Evolutionary conservation across 2,797 vertebrate species (phyloP).

Genomic region (Toxotes lorentzi): DNA sequence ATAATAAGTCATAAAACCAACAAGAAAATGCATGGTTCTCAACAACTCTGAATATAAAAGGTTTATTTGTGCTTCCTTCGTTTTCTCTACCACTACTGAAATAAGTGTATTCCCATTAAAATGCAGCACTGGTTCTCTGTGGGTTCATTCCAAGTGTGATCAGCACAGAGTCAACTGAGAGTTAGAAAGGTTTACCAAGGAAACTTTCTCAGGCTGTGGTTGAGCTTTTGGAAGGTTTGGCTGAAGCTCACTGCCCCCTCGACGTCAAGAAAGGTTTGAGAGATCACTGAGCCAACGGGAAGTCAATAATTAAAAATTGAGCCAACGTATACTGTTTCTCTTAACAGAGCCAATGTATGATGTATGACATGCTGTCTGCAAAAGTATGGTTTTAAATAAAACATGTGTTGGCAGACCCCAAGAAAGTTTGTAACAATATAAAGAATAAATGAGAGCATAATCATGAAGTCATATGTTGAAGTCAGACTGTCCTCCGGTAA

Average conservation of each 20-base stretch:
- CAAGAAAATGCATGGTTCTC: neutral
- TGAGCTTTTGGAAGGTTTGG: slow-evolving; percentile 29
- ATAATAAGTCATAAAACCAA: neutral
- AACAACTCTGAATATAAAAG: neutral
- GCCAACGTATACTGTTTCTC: slow-evolving; percentile 25
- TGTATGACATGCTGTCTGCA: slow-evolving; percentile 14
- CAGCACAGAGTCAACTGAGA: slow-evolving; percentile 25
- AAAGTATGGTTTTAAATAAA: slow-evolving; percentile 13
- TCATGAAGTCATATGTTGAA: neutral
- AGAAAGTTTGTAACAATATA: neutral
- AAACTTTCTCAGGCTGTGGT: slow-evolving; percentile 47
- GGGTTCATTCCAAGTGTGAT: slow-evolving; percentile 56
- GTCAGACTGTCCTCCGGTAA: neutral
- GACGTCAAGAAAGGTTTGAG: neutral
- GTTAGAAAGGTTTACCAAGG: slow-evolving; percentile 31
- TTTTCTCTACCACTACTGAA: slow-evolving; percentile 2
- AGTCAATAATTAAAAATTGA: slow-evolving; percentile 60
- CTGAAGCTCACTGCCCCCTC: slow-evolving; percentile 15
- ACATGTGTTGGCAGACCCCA: neutral
- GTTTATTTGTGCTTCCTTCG: slow-evolving; percentile 1
- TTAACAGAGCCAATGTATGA: neutral
- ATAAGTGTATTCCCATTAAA: slow-evolving; percentile 34
- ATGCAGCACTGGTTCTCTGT: slow-evolving; percentile 29
- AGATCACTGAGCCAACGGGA: slow-evolving; percentile 20
- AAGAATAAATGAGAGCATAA: neutral